These are phyloP conservation scores for Drosophila rubida DNA, from an alignment of 2,888 invertebrate genomes.

Conservation along the genomic window DNA sequence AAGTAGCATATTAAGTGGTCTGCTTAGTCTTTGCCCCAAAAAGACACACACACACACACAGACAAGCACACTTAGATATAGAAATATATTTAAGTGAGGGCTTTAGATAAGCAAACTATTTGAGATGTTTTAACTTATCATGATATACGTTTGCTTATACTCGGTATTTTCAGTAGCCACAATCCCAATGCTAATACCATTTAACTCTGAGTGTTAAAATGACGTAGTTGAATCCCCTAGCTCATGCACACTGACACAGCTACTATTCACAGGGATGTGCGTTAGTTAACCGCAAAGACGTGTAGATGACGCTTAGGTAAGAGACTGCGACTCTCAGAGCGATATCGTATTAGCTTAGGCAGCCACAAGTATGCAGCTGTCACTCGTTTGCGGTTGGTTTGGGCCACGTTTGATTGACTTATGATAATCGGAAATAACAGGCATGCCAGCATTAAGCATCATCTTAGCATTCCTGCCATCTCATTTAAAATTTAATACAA, in stretches of 20 bases:
- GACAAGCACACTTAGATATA: background rate
- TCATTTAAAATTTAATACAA: conserved; percentile 22
- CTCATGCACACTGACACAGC: conserved; percentile 28
- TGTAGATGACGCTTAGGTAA: conserved; percentile 66
- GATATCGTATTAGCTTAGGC: conserved; percentile 31
- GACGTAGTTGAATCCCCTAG: conserved; percentile 9
- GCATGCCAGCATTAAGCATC: conserved; percentile 11
- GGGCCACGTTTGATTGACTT: conserved; percentile 55
- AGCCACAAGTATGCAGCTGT: conserved; percentile 62
- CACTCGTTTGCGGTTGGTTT: conserved; percentile 51
- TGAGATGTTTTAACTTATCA: conserved; percentile 14
- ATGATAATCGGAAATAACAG: conserved; percentile 48
- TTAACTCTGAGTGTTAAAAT: conserved; percentile 21
- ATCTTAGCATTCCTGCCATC: conserved; percentile 4
- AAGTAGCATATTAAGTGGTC: conserved; percentile 15
- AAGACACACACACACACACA: background rate
- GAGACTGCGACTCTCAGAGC: background rate
- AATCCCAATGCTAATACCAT: conserved; percentile 18
- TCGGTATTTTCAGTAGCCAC: conserved; percentile 16
- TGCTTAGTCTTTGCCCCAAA: conserved; percentile 14
- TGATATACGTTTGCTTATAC: conserved; percentile 9
- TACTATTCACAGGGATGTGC: background rate
- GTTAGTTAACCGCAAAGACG: conserved; percentile 60
- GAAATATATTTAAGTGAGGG: too few species aligned
- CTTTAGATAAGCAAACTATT: conserved; percentile 15